These are phyloP conservation scores for Apistogramma diplotaenia DNA, from an alignment of 2,113 vertebrate genomes.

Conservation along the genomic window DNA sequence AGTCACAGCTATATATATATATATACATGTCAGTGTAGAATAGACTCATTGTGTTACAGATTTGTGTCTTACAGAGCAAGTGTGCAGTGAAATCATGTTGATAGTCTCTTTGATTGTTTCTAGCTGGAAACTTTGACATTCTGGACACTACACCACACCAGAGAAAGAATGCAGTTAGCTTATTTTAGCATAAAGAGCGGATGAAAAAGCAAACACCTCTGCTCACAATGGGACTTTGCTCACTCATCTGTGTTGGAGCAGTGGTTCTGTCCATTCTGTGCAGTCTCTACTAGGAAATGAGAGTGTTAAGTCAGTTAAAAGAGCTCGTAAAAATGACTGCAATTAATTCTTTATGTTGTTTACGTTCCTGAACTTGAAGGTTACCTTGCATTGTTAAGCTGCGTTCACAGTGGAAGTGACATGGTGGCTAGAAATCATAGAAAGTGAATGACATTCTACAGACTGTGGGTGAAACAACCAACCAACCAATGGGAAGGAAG, in stretches of 20 bases:
- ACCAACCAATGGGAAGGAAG: too few relatives aligned
- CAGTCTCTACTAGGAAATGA: not conserved
- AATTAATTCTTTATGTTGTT: not conserved
- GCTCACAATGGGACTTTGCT: not conserved
- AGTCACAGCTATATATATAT: too few relatives aligned
- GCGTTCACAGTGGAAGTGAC: too few relatives aligned
- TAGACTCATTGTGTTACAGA: too few relatives aligned
- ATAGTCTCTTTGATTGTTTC: not conserved
- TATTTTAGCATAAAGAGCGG: not conserved
- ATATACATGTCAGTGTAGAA: too few relatives aligned
- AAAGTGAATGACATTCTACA: too few relatives aligned
- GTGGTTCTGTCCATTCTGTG: not conserved
- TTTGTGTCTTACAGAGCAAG: too few relatives aligned
- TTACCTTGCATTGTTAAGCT: too few relatives aligned
- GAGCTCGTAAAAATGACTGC: not conserved
- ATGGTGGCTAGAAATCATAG: too few relatives aligned
- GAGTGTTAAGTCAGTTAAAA: not conserved
- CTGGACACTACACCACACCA: not conserved
- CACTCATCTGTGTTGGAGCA: not conserved
- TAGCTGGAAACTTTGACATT: not conserved
- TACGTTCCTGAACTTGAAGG: not conserved
- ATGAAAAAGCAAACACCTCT: not conserved
- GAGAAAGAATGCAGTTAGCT: not conserved
- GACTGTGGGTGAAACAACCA: too few relatives aligned
- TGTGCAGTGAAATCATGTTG: too few relatives aligned